Conservation (phyloP, 2,113 vertebrate genomes). For the Leptobrachium ailaonicum region DNA sequence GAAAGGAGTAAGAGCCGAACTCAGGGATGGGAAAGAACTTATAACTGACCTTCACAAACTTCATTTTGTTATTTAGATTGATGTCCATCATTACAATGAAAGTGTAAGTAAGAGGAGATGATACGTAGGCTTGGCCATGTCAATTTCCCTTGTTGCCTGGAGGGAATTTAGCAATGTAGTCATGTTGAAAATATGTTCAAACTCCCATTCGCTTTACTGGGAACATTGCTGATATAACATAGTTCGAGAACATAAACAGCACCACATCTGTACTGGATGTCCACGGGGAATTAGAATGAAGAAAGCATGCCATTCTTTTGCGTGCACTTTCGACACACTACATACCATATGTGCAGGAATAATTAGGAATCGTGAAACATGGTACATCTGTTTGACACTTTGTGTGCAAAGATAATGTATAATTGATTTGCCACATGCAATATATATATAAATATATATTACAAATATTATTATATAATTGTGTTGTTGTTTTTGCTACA, state of each 20-base stretch:
- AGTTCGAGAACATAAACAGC: conserved; percentile 11
- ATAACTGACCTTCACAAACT: too few species aligned
- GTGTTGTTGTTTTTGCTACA: neutral
- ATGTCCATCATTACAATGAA: too few species aligned
- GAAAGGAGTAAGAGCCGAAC: too few species aligned
- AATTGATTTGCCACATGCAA: neutral
- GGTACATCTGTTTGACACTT: neutral
- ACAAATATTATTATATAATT: neutral
- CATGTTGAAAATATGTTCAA: conserved; percentile 25
- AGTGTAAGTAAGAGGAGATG: too few species aligned
- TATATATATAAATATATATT: neutral
- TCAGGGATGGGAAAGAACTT: too few species aligned
- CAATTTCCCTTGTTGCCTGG: neutral
- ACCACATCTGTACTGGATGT: conserved; percentile 27
- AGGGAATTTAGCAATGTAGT: neutral
- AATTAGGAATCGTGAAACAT: neutral
- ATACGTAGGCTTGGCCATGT: neutral
- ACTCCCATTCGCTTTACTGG: neutral
- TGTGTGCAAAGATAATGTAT: neutral
- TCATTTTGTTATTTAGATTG: too few species aligned
- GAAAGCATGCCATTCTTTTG: neutral
- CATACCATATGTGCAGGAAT: neutral
- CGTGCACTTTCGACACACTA: conserved; percentile 13
- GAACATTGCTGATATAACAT: conserved; percentile 2
- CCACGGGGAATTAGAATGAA: neutral